Evolutionary conservation across 2,797 vertebrate species (phyloP).

Genomic region (Betta splendens): DNA sequence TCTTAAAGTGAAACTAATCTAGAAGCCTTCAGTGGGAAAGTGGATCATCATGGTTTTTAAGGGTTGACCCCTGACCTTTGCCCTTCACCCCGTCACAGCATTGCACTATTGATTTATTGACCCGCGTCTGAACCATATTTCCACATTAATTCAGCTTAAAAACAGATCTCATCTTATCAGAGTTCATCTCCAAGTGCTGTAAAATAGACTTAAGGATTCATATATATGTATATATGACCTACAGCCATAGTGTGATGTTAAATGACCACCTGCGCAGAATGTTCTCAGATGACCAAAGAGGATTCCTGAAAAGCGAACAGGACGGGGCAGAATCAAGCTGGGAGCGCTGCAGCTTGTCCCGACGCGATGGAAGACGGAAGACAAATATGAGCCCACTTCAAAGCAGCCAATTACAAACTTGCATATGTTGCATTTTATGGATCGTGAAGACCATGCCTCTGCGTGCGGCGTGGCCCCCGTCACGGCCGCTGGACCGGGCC

Average conservation of each 20-base stretch:
- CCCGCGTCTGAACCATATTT: constrained; percentile 19
- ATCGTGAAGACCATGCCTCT: constrained; percentile 47
- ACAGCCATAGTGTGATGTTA: constrained; percentile 27
- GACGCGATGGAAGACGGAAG: constrained; percentile 55
- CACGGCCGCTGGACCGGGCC: constrained; percentile 52
- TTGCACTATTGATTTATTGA: constrained; percentile 46
- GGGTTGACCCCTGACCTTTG: constrained; percentile 66
- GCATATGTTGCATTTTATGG: constrained; percentile 64
- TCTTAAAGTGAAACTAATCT: too few species aligned
- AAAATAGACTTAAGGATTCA: too few species aligned
- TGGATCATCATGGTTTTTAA: too few species aligned
- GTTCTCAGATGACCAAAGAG: constrained; percentile 46
- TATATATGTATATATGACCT: not conserved
- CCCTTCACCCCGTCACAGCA: constrained; percentile 41
- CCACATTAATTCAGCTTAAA: constrained; percentile 7
- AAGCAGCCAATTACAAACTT: constrained; percentile 71
- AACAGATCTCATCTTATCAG: not conserved
- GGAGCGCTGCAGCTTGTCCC: constrained; percentile 53
- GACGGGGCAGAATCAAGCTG: constrained; percentile 49
- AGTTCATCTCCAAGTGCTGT: not conserved
- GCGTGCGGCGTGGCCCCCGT: constrained; percentile 55
- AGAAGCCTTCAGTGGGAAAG: too few species aligned
- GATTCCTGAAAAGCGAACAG: constrained; percentile 42
- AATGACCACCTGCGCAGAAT: constrained; percentile 54
- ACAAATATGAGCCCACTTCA: constrained; percentile 64